Evolutionary conservation across 2,797 vertebrate genomes (phyloP), one percentile per base, ranked within the genome.

Genomic region (Mus spretus): DNA sequence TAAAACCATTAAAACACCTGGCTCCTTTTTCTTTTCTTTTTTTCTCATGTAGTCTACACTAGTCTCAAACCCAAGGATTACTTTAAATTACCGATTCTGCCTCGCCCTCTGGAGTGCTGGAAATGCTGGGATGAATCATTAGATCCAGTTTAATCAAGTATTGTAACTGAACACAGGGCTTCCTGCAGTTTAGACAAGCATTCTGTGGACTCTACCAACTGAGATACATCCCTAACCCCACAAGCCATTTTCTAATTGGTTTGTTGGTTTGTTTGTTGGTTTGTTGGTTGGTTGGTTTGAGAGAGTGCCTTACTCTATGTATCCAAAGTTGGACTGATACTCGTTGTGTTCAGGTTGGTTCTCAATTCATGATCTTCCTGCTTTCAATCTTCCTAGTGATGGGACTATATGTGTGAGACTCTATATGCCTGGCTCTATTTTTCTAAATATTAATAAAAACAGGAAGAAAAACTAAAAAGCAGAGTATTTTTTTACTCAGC

Each of bases 391-490:
- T 34, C 12, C 17, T 44, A 85, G 24, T 63, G 40, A 44, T 31
- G 26, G 44, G 2, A 50, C 26, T 67, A 1, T 37, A 65, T 47
- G 59, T 85, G 26, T 20, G 40, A 67, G 61, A 24, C 24, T 50
- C 28, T 11, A 50, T 11, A 50, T 65, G 61, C 28, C 37, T 47
- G 40, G 11, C 63, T 70, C 31, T 7, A 31, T 40, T 44, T 44
- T 91, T 91, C 80, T 86, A 63, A 53, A 67, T 50, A 63, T 72
- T 83, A 47, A 50, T 67, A 74, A 90, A n/a, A 20, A 78, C n/a
- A 31, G 4, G 31, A 55, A 15, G 31, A 91, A 86, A 83, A 47
- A 74, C 11, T 65, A 93, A 96, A 89, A 96, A 94, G 81, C 70
- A n/a, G 65, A 44, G 37, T 40, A 40, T 53, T 85, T 97, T 97